These are phyloP conservation scores for Digitonthophagus gazella DNA, from an alignment of 2,888 invertebrate species.

Conservation along the genomic window DNA sequence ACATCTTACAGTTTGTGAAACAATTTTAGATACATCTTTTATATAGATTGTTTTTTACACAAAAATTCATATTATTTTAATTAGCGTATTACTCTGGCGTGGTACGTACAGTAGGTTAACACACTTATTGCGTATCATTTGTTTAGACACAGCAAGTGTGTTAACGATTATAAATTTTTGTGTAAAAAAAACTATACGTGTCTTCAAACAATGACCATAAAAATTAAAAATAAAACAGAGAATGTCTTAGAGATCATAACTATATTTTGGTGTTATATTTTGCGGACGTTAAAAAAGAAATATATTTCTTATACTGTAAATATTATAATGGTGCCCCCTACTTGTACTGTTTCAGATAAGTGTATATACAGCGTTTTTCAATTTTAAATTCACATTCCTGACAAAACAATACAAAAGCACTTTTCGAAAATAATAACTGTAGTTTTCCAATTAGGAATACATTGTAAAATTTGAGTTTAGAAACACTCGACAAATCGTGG, in stretches of 20 bases:
- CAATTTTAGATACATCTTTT: not conserved
- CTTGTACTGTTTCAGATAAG: slow-evolving; percentile 15
- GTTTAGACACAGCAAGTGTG: not conserved
- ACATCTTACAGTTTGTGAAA: not conserved
- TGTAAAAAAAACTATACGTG: not conserved
- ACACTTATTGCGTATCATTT: not conserved
- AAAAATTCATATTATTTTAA: not conserved
- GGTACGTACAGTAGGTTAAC: not conserved
- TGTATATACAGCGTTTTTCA: slow-evolving; percentile 5
- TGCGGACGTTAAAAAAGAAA: not conserved
- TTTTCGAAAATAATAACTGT: too few relatives aligned
- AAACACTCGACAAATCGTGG: too few relatives aligned
- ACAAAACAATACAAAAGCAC: too few relatives aligned
- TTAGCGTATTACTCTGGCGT: too few relatives aligned
- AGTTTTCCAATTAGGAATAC: too few relatives aligned
- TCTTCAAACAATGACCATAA: not conserved
- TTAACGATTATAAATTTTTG: not conserved
- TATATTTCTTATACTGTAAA: not conserved
- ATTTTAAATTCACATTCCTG: not conserved
- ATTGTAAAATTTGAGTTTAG: too few relatives aligned
- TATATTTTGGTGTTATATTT: not conserved
- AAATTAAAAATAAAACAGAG: not conserved
- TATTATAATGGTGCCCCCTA: not conserved
- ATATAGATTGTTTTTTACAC: not conserved
- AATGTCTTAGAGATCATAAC: not conserved